A percentile compares a stretch with the other conserved stretches of the same genome.
These are phyloP conservation scores for Paragorgia papillata DNA, from an alignment of 92 coral and sea anemone genomes.

Conservation along the genomic window DNA sequence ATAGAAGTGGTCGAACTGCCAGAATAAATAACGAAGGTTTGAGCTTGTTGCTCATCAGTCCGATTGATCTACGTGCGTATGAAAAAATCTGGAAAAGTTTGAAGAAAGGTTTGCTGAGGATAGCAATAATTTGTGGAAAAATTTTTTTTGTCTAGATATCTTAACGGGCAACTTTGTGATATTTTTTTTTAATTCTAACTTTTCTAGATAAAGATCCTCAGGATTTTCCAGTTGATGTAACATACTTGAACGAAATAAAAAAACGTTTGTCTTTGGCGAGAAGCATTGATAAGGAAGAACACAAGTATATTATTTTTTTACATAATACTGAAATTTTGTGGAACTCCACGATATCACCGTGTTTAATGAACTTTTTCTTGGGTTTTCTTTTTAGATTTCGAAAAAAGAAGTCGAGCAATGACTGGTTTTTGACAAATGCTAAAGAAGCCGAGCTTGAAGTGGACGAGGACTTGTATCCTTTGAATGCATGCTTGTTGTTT, in stretches of 20 bases:
- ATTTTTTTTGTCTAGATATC: no score
- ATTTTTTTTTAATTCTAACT: no score
- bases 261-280: slow-evolving; percentile 76
- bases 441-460: slow-evolving; percentile 94
- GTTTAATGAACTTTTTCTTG: neutral
- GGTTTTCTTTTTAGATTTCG: slow-evolving; percentile 51
- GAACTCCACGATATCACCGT: neutral
- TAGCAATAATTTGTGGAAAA: neutral
- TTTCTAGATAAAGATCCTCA: slow-evolving; percentile 74
- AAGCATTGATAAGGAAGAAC: slow-evolving; percentile 90
- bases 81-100: slow-evolving; percentile 83
- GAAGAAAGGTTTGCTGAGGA: slow-evolving; percentile 66
- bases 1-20: slow-evolving; percentile 95
- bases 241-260: slow-evolving; percentile 63
- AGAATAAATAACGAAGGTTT: slow-evolving; percentile 84
- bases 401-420: slow-evolving; percentile 81
- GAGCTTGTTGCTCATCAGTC: slow-evolving; percentile 86
- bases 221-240: slow-evolving; percentile 81
- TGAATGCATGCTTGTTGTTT: neutral
- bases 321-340: neutral
- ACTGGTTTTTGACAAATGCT: slow-evolving; percentile 84
- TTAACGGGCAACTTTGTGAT: neutral
- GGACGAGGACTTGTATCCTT: slow-evolving; percentile 98
- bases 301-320: slow-evolving; percentile 53
- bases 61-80: slow-evolving; percentile 82